Conservation (phyloP, 2,888 invertebrate genomes). For the Patella caerulea region DNA sequence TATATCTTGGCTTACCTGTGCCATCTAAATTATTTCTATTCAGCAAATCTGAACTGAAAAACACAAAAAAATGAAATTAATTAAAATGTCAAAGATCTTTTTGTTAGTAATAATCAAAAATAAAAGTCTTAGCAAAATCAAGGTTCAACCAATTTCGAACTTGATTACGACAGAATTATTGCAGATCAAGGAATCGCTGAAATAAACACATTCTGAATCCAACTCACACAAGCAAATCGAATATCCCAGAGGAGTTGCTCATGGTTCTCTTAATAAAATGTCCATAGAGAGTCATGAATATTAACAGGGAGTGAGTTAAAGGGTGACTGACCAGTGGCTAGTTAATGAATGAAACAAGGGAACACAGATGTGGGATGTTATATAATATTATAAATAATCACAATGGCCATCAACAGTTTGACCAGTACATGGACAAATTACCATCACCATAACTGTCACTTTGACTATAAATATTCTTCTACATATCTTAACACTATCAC, state of each 20-base stretch:
- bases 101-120: no score
- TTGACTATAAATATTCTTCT: neutral
- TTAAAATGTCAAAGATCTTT: neutral
- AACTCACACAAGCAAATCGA: no score
- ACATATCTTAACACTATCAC: neutral
- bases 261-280: no score
- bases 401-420: neutral
- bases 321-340: neutral
- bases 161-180: no score
- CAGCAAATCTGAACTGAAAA: slow-evolving; percentile 6
- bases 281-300: no score
- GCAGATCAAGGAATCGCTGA: no score
- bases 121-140: no score
- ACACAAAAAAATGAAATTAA: neutral
- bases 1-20: neutral
- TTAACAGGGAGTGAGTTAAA: no score
- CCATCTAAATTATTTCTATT: slow-evolving; percentile 9
- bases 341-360: neutral
- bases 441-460: slow-evolving; percentile 1
- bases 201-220: no score
- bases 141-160: no score
- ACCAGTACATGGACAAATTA: neutral
- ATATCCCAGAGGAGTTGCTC: no score
- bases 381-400: neutral
- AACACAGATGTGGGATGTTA: neutral